Evolutionary conservation across 2,113 vertebrate genomes (phyloP).

Genomic region (Gallinago paraguaiae): DNA sequence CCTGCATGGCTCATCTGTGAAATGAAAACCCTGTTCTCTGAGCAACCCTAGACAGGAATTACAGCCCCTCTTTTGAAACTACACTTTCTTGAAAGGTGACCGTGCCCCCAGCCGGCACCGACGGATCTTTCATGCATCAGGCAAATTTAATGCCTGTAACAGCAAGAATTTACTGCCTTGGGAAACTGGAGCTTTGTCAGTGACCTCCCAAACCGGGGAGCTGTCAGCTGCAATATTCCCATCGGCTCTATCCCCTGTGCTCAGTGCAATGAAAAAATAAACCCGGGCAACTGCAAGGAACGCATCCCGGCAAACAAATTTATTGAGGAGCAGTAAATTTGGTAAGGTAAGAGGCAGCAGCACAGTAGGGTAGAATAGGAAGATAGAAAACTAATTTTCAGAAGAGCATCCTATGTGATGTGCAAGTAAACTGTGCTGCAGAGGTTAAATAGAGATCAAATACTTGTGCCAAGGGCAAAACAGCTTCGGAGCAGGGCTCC

Average conservation of each 20-base stretch:
- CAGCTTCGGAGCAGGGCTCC: neutral
- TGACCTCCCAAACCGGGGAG: neutral
- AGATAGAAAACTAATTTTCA: neutral
- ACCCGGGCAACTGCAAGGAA: neutral
- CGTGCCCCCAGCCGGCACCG: neutral
- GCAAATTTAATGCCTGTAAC: neutral
- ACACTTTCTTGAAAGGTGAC: neutral
- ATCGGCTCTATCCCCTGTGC: neutral
- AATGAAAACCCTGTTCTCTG: neutral
- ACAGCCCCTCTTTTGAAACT: neutral
- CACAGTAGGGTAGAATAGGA: accelerated
- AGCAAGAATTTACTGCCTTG: neutral
- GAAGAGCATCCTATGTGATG: neutral
- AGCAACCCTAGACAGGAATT: neutral
- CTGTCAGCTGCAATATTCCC: neutral
- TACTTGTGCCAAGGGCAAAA: neutral
- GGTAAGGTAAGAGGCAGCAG: neutral
- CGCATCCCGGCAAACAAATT: neutral
- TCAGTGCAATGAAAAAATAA: neutral
- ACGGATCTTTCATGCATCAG: neutral
- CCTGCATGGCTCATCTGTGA: neutral
- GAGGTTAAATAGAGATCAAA: neutral
- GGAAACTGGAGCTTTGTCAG: neutral
- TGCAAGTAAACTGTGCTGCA: neutral
- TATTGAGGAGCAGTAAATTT: accelerated